Base-by-base conservation (phyloP, 1,140 invertebrate species). In the Drusus annulatus region DNA sequence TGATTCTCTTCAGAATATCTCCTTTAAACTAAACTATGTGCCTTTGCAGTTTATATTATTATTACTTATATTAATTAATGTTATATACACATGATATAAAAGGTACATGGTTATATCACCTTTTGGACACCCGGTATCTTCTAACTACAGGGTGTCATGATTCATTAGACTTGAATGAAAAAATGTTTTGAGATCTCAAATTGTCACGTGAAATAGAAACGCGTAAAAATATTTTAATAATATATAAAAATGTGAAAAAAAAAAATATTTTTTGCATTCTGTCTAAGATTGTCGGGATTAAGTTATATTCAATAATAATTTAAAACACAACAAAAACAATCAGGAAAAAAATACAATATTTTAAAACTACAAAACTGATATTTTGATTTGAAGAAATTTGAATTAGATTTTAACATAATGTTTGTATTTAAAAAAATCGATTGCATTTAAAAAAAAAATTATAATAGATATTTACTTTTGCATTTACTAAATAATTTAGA, bases 61-160 rank as follows among this genome's bases (percentile, higher is more conserved):
- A 71, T 15, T 31, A 45, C 62, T 65, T 65, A 65, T 16, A 31
- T 15, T 28, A 15, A 25, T 68, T 50, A 71, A 75, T 75, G 52
- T 58, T 78, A 78, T 78, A 19, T 78, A 78, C 76, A 78, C 25
- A 65, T 78, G 45, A 51, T 52, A 54, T 36, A 63, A 51, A 78
- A 78, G 76, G 76, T 78, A 78, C 76, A 69, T 68, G 21, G 45
- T 78, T 52, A 68, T 78, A 78, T 78, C 76, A 78, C 76, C 76
- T 69, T 63, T 51, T 23, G 51, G 19, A 51, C n/a, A 78, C 76
- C 60, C 62, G 19, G 60, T 45, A 56, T 31, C 52, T 8, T 8
- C 28, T 28, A 19, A 16, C 6, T 51, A 76, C 60, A 62, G 60
- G 60, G 68, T 71, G 74, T 19, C 15, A 63, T 50, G 58, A 62